These are phyloP conservation scores for Forbesichthys papilliferus DNA, from an alignment of 2,113 vertebrate genomes.

Conservation along the genomic window DNA sequence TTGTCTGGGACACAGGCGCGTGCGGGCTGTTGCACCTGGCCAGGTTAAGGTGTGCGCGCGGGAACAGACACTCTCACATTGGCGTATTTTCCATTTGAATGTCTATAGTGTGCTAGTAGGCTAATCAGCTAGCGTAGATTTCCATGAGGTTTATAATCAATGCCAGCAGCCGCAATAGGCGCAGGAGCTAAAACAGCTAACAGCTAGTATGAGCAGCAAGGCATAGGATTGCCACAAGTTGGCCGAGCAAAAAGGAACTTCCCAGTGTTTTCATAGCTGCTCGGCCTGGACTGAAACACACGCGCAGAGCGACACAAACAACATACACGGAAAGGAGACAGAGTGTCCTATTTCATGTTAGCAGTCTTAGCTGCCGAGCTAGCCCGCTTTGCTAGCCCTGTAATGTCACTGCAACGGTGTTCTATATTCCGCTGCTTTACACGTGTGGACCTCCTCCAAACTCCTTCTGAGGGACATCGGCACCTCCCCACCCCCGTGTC, in stretches of 20 bases:
- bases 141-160: constrained; percentile 36
- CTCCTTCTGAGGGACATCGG: constrained; percentile 63
- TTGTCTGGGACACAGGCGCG: constrained; percentile 29
- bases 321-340: constrained; percentile 42
- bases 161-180: constrained; percentile 47
- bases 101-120: constrained; percentile 39
- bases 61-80: background rate
- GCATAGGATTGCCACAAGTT: constrained; percentile 46
- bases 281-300: constrained; percentile 21
- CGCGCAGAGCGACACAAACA: constrained; percentile 16
- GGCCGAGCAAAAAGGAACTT: constrained; percentile 37
- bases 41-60: constrained; percentile 26
- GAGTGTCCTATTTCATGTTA: constrained; percentile 64
- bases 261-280: constrained; percentile 20
- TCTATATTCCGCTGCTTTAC: constrained; percentile 65
- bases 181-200: constrained; percentile 50
- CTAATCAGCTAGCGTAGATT: constrained; percentile 55
- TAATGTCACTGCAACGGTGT: constrained; percentile 73
- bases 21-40: constrained; percentile 37
- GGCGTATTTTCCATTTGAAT: constrained; percentile 13
- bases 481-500: constrained; percentile 43
- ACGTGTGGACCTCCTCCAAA: constrained; percentile 75
- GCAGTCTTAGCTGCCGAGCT: constrained; percentile 61
- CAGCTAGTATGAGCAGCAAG: constrained; percentile 47
- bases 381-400: constrained; percentile 68